Evolutionary conservation across 1,140 invertebrate genomes (phyloP).

Genomic region (Trichomalopsis sarcophagae): DNA sequence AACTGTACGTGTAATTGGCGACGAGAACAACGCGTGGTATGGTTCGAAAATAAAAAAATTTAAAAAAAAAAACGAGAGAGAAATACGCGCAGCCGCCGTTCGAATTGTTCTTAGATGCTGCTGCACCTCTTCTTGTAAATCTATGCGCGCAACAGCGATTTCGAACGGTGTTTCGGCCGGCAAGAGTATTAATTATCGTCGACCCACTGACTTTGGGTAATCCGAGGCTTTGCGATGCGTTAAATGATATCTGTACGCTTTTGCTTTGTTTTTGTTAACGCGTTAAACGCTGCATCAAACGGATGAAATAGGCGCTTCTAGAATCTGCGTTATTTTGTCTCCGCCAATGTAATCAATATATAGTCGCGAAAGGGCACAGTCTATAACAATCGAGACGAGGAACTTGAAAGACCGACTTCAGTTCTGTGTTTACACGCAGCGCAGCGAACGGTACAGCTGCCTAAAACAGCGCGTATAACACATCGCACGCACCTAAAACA

Average conservation of each 20-base stretch:
- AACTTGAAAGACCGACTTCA: no score
- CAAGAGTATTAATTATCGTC: constrained; percentile 40
- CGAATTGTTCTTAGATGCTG: not conserved
- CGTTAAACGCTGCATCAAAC: not conserved
- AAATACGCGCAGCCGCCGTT: not conserved
- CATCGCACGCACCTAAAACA: not conserved
- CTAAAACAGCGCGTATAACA: not conserved
- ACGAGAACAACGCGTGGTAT: not conserved
- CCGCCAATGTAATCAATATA: no score
- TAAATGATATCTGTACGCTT: not conserved
- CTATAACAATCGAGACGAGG: no score
- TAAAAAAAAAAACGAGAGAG: not conserved
- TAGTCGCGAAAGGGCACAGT: no score
- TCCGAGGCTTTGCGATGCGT: constrained; percentile 10
- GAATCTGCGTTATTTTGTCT: not conserved
- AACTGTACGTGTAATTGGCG: constrained; percentile 44
- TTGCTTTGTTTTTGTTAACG: not conserved
- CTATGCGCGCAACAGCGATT: not conserved
- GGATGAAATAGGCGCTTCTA: no score
- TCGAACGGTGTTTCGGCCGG: constrained; percentile 14
- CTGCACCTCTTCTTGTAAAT: not conserved
- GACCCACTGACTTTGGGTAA: constrained; percentile 38
- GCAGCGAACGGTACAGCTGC: not conserved
- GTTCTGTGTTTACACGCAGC: no score
- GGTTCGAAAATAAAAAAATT: not conserved